Evolutionary conservation across 2,888 invertebrate genomes (phyloP), one percentile per base, ranked within the genome.

Genomic region (Merodon equestris): DNA sequence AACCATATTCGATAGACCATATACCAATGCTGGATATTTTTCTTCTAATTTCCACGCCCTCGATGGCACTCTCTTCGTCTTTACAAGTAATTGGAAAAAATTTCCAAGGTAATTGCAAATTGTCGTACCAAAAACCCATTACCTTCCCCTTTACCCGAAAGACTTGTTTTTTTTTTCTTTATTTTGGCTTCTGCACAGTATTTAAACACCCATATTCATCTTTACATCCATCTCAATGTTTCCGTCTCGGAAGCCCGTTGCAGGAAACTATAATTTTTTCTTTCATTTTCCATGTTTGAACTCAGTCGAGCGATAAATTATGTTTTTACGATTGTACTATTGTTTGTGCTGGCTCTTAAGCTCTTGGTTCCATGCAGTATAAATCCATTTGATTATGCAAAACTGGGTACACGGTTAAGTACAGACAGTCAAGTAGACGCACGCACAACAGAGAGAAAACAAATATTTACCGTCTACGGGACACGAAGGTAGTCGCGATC

Each of bases 241-340:
- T 74, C 50, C 61, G 51, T 68, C 48, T 67, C 48, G 67, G 45
- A 74, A 74, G 54, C 38, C 61, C 61, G 56, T 50, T 15, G 61
- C 54, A 67, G 73, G 73, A 74, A 74, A 67, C 56, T 67, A 45
- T 53, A 42, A 53, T 47, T 61, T 18, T 27, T 47, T 42, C 27
- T 50, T 61, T 27, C 47, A 74, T 74, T 60, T 7, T 27, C 7
- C 27, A 7, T 27, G 51, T 12, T 53, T 17, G 18, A 36, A 17
- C 9, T 61, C 61, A 61, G 60, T 67, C 74, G 61, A 74, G 60
- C 60, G 74, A 50, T 38, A 74, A 74, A 68, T 61, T 67, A 19
- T 68, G 27, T 60, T 73, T 42, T 67, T 66, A n/a, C 2, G 10
- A 50, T 50, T 50, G 18, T 61, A 38, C 38, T 38, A 57, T 57